Evolutionary conservation across 2,888 invertebrate genomes (phyloP).

Genomic region (Sepiola atlantica): DNA sequence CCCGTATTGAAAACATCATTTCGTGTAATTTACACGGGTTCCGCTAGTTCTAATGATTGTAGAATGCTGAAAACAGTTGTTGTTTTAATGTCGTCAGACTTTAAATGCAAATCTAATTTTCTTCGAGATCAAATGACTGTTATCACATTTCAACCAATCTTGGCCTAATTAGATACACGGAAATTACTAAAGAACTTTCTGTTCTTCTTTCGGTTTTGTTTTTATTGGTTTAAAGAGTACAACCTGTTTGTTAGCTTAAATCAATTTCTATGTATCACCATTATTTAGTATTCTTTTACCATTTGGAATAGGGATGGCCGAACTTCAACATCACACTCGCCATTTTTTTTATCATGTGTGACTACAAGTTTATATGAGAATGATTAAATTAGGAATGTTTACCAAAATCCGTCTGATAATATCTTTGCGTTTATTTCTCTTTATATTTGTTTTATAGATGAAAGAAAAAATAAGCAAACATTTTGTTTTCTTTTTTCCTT

Average conservation of each 20-base stretch:
- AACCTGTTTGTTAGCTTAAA: background rate
- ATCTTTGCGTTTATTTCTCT: too few species aligned
- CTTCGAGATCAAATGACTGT: background rate
- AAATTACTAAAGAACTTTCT: background rate
- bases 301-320: background rate
- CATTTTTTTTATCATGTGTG: too few species aligned
- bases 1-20: too few species aligned
- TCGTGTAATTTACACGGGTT: too few species aligned
- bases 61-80: background rate
- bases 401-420: too few species aligned
- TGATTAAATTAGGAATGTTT: too few species aligned
- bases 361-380: too few species aligned
- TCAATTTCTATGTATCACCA: background rate
- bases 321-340: too few species aligned
- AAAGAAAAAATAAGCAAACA: too few species aligned
- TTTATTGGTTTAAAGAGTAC: background rate
- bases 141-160: background rate
- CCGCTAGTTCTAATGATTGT: too few species aligned
- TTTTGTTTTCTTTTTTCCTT: too few species aligned
- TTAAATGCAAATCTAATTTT: background rate
- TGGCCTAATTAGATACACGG: background rate
- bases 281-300: background rate
- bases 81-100: background rate
- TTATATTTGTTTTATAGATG: too few species aligned
- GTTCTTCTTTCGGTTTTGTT: background rate